Base-by-base conservation (phyloP, 2,888 invertebrate genomes). In the Marronus borbonicus region DNA sequence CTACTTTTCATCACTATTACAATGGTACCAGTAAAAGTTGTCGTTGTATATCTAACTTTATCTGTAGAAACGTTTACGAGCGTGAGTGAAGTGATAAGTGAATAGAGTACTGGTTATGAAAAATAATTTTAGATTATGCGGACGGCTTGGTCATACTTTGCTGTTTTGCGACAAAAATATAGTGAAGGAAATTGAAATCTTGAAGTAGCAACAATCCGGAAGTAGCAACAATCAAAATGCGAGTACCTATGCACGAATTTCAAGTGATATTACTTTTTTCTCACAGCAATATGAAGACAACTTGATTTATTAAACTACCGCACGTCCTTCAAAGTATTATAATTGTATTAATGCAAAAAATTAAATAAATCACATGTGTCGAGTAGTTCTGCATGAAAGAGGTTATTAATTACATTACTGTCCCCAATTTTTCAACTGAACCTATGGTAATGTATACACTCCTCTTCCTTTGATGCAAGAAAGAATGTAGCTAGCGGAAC, bases 61-160 rank as follows among this genome's bases (percentile, higher is more conserved):
- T 62, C 62, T 4, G 8, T 62, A 31, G 62, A 62, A 31, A 62
- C 62, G 3, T 62, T 62, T 31, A 62, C 31, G 2, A 2, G 28
- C 5, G 62, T 62, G 24, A 24, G 24, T 24, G 24, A 31, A 62
- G 24, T 2, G 31, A 55, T 20, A 55, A 17, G 5, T 55, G 5
- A 10, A 17, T 20, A 44, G 8, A 12, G 55, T 20, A 17, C 2
- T 17, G 17, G 17, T 20, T 55, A 7, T 55, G 17, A n/a, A 55
- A n/a, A 20, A n/a, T 31, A 62, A 62, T 62, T 62, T 5, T 24
- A 62, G 62, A 62, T 62, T 28, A 31, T 62, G 31, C 62, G 62
- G 7, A 62, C 31, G 2, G 62, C 62, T n/a, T 62, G 62, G 62
- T 62, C 62, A 28, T 62, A 62, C 14, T 31, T 62, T 31, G 62